phyloP scores from a whole-genome alignment of 2,113 vertebrate genomes.

The Pelobates fuscus region DNA sequence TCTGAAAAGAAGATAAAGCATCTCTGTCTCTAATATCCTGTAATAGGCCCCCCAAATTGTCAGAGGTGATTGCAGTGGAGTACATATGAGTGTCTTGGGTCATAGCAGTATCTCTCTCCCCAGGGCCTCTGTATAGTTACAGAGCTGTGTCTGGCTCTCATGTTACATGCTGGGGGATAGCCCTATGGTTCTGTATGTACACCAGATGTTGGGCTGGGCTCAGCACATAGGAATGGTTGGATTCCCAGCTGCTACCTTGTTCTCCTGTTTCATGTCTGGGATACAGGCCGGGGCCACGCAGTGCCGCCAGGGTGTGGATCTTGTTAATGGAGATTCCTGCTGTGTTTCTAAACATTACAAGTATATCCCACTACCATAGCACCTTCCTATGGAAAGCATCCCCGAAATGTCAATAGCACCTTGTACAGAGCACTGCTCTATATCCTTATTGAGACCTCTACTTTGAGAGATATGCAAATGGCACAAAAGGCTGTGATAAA shows the following conservation, averaged over 20 bases:
- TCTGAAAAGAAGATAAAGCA: too few species aligned
- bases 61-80: not conserved
- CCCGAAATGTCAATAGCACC: not conserved
- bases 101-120: conserved; percentile 6
- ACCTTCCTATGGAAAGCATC: not conserved
- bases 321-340: conserved; percentile 21
- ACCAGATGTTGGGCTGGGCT: conserved; percentile 42
- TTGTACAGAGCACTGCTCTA: not conserved
- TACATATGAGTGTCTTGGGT: not conserved
- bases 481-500: not conserved
- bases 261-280: conserved; percentile 38
- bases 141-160: conserved; percentile 1
- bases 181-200: conserved; percentile 15
- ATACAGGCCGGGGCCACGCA: conserved; percentile 21
- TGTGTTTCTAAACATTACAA: conserved; percentile 4
- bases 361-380: not conserved
- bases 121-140: conserved; percentile 19
- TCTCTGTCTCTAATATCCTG: too few species aligned
- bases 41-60: not conserved
- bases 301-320: conserved; percentile 15
- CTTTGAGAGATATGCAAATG: not conserved
- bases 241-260: conserved; percentile 47
- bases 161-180: conserved; percentile 31
- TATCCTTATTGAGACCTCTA: not conserved
- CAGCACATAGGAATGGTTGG: conserved; percentile 33